Conservation (phyloP, 37 sponge, comb jelly and placozoan genomes). For the Geodia barretti region DNA sequence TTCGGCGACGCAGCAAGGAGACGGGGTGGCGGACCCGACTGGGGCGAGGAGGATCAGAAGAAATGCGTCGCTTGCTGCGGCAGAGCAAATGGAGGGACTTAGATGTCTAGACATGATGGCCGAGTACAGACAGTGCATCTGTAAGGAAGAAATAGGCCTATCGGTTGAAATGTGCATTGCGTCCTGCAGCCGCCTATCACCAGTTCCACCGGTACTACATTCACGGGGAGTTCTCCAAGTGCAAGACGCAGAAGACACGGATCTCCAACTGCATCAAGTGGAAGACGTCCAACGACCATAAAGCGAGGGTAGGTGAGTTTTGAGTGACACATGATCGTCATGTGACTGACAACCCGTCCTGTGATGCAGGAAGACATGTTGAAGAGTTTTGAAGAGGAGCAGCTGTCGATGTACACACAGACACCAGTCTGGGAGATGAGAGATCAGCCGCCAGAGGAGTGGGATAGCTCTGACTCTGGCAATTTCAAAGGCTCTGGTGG, state of each 20-base stretch:
- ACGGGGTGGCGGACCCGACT: background rate
- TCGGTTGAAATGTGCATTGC: background rate
- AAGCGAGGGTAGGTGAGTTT: conserved; percentile 19
- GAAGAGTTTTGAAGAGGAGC: conserved; percentile 30
- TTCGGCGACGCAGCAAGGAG: background rate
- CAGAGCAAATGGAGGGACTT: background rate
- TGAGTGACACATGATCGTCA: background rate
- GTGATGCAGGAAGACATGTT: conserved; percentile 29
- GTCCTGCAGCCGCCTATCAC: conserved; percentile 52
- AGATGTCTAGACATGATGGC: conserved; percentile 10
- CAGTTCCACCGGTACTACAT: conserved; percentile 89
- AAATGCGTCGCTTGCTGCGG: background rate
- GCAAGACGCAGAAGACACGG: conserved; percentile 40
- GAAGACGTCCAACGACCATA: conserved; percentile 37
- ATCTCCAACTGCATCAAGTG: conserved; percentile 78
- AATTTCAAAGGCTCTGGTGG: no score
- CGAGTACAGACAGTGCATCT: conserved; percentile 18
- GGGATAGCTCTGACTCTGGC: conserved; percentile 18
- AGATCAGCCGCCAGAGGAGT: conserved; percentile 46
- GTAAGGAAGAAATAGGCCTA: conserved; percentile 1
- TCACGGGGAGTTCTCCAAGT: conserved; percentile 63
- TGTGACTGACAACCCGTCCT: background rate
- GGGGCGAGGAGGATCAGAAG: background rate
- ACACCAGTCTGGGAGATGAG: conserved; percentile 49
- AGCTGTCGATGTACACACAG: conserved; percentile 30